A percentile compares a stretch with the other conserved stretches of the same genome.
These are phyloP conservation scores for Latrodectus hesperus DNA, from an alignment of 2,888 invertebrate genomes.

Conservation along the genomic window DNA sequence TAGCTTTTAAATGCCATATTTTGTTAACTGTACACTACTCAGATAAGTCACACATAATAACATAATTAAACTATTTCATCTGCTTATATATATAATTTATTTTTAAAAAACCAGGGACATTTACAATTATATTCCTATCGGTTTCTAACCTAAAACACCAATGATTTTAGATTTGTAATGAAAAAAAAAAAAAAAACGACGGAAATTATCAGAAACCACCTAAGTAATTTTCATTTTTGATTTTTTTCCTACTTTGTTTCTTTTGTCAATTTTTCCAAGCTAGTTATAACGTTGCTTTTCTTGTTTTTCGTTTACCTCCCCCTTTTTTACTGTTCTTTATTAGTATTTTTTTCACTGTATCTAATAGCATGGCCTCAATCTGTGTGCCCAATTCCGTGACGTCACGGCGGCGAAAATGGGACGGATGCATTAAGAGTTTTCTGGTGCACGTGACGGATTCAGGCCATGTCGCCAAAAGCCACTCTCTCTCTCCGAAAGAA, in stretches of 20 bases:
- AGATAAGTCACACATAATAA: too few species aligned
- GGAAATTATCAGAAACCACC: slow-evolving; percentile 19
- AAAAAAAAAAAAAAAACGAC: slow-evolving; percentile 13
- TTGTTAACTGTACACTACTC: too few species aligned
- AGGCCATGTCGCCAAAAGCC: slow-evolving; percentile 54
- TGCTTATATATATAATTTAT: too few species aligned
- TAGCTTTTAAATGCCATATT: too few species aligned
- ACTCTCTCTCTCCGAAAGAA: not conserved
- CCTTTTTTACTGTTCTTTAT: slow-evolving; percentile 9
- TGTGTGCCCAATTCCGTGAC: slow-evolving; percentile 60
- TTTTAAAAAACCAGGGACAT: too few species aligned
- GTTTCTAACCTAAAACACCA: too few species aligned
- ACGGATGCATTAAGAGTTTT: slow-evolving; percentile 45
- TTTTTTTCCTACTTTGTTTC: not conserved
- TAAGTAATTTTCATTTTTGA: slow-evolving; percentile 2
- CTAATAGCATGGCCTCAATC: slow-evolving; percentile 49
- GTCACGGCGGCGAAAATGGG: slow-evolving; percentile 48
- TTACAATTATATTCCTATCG: too few species aligned
- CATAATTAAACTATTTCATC: too few species aligned
- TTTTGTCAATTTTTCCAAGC: slow-evolving; percentile 4
- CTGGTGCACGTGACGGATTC: slow-evolving; percentile 46
- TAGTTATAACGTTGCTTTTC: slow-evolving; percentile 21
- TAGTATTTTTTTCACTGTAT: not conserved
- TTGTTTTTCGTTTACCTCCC: slow-evolving; percentile 1
- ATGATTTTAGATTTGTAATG: too few species aligned